These are phyloP conservation scores for Astyanax mexicanus DNA, from an alignment of 2,797 vertebrate species.

Conservation along the genomic window DNA sequence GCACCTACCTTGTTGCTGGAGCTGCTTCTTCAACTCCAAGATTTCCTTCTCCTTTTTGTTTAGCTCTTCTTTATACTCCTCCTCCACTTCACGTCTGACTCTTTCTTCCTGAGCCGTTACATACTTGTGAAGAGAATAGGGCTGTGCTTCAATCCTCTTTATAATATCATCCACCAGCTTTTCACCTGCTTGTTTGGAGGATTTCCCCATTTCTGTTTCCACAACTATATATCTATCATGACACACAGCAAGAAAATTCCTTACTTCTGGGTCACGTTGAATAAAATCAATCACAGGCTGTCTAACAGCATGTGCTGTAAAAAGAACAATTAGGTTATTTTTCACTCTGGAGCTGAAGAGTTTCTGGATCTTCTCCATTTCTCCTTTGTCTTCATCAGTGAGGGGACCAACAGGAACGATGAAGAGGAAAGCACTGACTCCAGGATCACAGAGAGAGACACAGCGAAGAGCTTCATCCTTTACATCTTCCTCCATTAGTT, in stretches of 20 bases:
- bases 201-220: neutral
- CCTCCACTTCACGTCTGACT: neutral
- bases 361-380: conserved; percentile 3
- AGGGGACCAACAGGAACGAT: conserved; percentile 11
- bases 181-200: neutral
- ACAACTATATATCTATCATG: neutral
- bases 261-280: no score
- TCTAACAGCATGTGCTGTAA: neutral
- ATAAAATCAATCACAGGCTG: neutral
- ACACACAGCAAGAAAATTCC: neutral
- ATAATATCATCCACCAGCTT: neutral
- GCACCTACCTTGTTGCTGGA: neutral
- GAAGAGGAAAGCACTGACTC: conserved; percentile 21
- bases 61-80: neutral
- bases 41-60: neutral
- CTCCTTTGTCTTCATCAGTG: neutral
- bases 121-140: neutral
- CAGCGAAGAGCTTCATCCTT: neutral
- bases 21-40: neutral
- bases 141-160: neutral
- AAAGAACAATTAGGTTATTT: conserved; percentile 13
- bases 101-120: neutral
- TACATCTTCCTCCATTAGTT: conserved; percentile 15
- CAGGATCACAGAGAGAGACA: conserved; percentile 13
- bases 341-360: neutral